Conservation (phyloP, 2,888 invertebrate species). For the Calameuta filiformis region DNA sequence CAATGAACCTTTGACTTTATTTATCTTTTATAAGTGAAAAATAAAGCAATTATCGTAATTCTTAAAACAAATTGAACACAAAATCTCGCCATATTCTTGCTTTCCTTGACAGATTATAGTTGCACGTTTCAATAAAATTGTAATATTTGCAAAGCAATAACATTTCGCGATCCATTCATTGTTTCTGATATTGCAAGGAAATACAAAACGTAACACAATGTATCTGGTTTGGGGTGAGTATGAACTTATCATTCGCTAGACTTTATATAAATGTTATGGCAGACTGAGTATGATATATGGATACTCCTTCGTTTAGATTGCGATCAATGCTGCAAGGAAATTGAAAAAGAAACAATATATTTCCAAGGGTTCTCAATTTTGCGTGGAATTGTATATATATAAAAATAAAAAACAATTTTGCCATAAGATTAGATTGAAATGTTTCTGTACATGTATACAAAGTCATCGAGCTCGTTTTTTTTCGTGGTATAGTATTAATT, state of each 20-base stretch:
- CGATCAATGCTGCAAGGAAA: not conserved
- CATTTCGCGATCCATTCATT: not conserved
- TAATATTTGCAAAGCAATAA: not conserved
- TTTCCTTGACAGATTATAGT: not conserved
- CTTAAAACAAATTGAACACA: not conserved
- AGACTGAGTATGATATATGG: not conserved
- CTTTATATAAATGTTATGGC: not conserved
- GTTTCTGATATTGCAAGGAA: not conserved
- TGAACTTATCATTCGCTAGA: not conserved
- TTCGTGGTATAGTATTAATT: not conserved
- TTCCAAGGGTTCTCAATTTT: not conserved
- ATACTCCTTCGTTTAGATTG: not conserved
- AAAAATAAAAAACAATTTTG: not conserved
- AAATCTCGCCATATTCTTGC: not conserved
- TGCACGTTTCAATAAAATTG: not conserved
- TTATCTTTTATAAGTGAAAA: constrained; percentile 8
- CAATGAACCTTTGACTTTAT: constrained; percentile 10
- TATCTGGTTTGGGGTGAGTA: constrained; percentile 18
- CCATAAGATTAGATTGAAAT: not conserved
- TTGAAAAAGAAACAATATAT: not conserved
- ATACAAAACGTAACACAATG: constrained; percentile 8
- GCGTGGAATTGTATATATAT: not conserved
- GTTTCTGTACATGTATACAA: not conserved
- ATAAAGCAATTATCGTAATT: constrained; percentile 4
- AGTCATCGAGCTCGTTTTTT: not conserved